phyloP scores from a whole-genome alignment of 2,797 vertebrate genomes.

The Rhinichthys osculus region DNA sequence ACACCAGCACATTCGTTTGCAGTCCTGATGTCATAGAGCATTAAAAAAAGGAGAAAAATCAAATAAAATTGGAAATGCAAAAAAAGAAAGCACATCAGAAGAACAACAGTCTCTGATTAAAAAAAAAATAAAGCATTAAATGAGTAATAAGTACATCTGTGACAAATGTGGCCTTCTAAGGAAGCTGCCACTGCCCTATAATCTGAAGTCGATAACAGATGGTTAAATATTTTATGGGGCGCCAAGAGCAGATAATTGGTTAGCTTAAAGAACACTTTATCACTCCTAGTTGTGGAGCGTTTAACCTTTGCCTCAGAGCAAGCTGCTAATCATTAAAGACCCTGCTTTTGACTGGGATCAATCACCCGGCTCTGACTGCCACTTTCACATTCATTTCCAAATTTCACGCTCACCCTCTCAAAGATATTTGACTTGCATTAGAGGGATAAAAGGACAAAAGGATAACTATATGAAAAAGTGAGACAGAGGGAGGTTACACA shows the following conservation, averaged over 20 bases:
- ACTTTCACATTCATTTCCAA: constrained; percentile 61
- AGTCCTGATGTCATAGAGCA: not conserved
- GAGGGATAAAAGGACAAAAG: constrained; percentile 9
- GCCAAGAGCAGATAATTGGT: constrained; percentile 64
- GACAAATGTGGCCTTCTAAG: constrained; percentile 43
- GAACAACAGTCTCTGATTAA: not conserved
- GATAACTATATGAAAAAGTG: not conserved
- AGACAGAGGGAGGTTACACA: constrained; percentile 1
- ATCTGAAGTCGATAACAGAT: constrained; percentile 65
- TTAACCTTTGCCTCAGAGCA: constrained; percentile 64
- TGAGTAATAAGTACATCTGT: constrained; percentile 52
- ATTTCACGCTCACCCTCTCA: constrained; percentile 61
- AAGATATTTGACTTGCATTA: constrained; percentile 46
- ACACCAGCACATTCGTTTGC: not conserved
- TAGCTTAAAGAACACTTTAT: constrained; percentile 65
- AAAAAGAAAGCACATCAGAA: not conserved
- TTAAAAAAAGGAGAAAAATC: not conserved
- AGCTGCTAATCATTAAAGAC: constrained; percentile 59
- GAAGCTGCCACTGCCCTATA: constrained; percentile 54
- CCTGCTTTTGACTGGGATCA: constrained; percentile 61
- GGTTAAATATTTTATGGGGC: constrained; percentile 67
- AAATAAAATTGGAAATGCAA: not conserved
- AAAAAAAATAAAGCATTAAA: constrained; percentile 10
- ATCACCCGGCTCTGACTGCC: constrained; percentile 53
- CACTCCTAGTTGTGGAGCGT: constrained; percentile 59